These are phyloP conservation scores for Tokudaia muenninki DNA, from an alignment of 2,797 vertebrate genomes.

Conservation along the genomic window DNA sequence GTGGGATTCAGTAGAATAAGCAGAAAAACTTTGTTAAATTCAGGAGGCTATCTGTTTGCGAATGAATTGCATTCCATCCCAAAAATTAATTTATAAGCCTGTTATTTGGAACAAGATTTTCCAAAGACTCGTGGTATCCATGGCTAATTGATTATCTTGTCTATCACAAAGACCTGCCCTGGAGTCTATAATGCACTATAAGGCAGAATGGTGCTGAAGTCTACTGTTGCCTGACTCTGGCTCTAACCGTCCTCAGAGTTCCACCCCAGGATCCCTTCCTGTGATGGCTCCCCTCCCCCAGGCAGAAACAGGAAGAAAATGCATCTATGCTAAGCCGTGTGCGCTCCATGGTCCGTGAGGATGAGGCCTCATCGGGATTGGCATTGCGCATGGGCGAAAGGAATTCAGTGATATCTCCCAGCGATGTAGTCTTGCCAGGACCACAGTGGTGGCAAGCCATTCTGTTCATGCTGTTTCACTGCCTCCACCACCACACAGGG, in stretches of 20 bases:
- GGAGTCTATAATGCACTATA: fast-evolving
- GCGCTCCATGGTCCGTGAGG: background rate
- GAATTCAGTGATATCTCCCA: background rate
- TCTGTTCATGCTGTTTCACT: background rate
- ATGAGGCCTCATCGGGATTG: background rate
- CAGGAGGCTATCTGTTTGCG: background rate
- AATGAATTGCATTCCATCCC: background rate
- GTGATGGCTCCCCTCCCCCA: background rate
- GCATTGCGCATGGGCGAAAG: background rate
- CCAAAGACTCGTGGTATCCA: background rate
- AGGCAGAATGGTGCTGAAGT: background rate
- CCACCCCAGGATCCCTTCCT: background rate
- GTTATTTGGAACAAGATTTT: slow-evolving; percentile 24
- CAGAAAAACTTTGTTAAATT: background rate
- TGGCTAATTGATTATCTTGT: background rate
- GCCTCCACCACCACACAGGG: fast-evolving
- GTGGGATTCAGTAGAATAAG: slow-evolving; percentile 18
- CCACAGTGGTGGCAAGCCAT: fast-evolving
- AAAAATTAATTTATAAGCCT: slow-evolving; percentile 32
- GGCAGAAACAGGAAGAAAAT: fast-evolving
- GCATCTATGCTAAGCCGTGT: background rate
- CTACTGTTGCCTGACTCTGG: background rate
- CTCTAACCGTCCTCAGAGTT: background rate
- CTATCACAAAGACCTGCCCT: fast-evolving
- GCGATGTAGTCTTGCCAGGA: no score